A percentile compares a stretch with the other conserved stretches of the same genome.
Evolutionary conservation across 2,113 vertebrate species (phyloP).

Genomic region (Gulo gulo): DNA sequence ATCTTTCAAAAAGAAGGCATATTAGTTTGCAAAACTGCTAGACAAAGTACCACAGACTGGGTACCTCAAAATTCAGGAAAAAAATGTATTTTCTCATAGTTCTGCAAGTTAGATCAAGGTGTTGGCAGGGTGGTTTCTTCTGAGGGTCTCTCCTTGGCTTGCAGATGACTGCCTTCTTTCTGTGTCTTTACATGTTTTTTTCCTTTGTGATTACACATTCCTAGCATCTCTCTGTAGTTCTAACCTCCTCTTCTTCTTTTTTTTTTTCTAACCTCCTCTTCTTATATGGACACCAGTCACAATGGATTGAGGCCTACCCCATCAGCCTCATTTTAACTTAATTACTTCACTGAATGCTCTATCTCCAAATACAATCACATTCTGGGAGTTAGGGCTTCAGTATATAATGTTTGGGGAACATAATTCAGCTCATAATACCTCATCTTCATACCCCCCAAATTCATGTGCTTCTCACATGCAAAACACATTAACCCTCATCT

Average conservation of each 20-base stretch:
- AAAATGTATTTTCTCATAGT: not conserved
- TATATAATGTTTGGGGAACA: not conserved
- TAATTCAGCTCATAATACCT: not conserved
- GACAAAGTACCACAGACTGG: not conserved
- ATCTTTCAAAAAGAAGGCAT: not conserved
- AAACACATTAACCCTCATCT: not conserved
- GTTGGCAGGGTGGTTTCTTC: not conserved
- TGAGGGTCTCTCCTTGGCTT: not conserved
- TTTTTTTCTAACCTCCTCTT: not conserved
- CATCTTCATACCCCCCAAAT: not conserved
- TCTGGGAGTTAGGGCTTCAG: not conserved
- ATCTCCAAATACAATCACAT: not conserved
- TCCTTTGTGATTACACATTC: not conserved
- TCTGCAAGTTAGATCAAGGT: not conserved
- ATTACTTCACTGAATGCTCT: not conserved
- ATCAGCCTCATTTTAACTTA: not conserved
- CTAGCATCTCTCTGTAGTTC: not conserved
- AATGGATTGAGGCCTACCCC: not conserved
- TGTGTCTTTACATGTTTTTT: not conserved
- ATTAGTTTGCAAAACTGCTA: not conserved
- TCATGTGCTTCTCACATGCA: not conserved
- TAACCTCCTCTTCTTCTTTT: not conserved
- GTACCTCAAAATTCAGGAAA: not conserved
- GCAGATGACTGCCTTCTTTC: not conserved
- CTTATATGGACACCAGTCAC: not conserved